Base-by-base conservation (phyloP, 2,888 invertebrate genomes). In the Aleiodes alternator region DNA sequence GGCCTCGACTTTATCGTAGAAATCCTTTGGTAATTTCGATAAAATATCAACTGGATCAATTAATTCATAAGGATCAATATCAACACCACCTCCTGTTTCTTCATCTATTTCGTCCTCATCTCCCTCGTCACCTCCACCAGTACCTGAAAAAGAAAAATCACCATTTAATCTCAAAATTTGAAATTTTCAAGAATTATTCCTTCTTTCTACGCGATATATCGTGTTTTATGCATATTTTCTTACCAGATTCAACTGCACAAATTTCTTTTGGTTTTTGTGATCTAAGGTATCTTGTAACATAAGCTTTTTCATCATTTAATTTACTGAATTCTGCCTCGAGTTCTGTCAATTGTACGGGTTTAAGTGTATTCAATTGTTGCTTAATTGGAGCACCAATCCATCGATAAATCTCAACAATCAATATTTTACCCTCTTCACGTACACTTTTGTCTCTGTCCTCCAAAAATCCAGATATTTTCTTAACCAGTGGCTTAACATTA, bases 401-500 rank as follows among this genome's bases (percentile, higher is more conserved):
- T 82, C 97, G 94, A 90, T 96, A 98, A 90, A 98, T 95, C 90
- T 98, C 98, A 77, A 98, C 92, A n/a, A 96, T 95, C 86, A 99
- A 91, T 16, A 93, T 93, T 89, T 98, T 97, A 82, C 96, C 95
- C 90, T 98, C 98, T 84, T 98, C 98, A 76, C 99, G 91, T 0
- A 99, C 97, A 55, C 91, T 91, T 87, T 98, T 97, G 89, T 99
- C 98, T 81, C 98, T 92, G 87, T 98, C 97, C 69, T 98, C 95
- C 80, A 98, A 91, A 70, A 98, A 91, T 6, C 93, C 90, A 0
- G 96, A 94, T 76, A 98, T 92, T 87, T 96, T 96, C 90, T 98
- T 98, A 76, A 98, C 93, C 85, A 98, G 90, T 0, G 95, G 95
- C 87, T 98, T 98, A 23, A 97, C 93, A 79, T 93, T 94, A 12